Percentiles rank a stretch among this genome's conserved stretches.
Evolutionary conservation across 2,113 vertebrate genomes (phyloP).

Genomic region (Micromys minutus): DNA sequence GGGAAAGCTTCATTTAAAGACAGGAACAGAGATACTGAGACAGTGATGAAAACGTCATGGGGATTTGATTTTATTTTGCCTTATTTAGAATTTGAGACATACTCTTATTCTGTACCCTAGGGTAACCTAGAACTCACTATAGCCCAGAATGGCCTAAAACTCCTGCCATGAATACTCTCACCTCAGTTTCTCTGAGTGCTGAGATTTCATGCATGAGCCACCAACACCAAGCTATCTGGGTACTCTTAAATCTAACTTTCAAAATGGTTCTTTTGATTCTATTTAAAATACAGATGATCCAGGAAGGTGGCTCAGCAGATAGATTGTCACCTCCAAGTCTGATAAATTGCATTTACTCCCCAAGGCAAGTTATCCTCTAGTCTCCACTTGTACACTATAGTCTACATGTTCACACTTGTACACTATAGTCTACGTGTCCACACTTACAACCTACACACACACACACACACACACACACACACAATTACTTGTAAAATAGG

Average conservation of each 20-base stretch:
- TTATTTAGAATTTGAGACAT: background rate
- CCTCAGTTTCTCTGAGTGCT: background rate
- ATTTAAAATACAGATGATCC: slow-evolving; percentile 13
- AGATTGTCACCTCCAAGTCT: too few relatives aligned
- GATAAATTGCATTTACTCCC: background rate
- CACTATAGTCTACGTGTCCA: background rate
- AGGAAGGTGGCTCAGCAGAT: background rate
- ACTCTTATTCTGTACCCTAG: background rate
- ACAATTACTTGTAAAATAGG: background rate
- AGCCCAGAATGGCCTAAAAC: background rate
- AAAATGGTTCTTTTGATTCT: background rate
- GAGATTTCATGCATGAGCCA: background rate
- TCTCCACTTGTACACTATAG: background rate
- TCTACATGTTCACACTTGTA: background rate
- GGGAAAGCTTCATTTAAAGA: slow-evolving; percentile 14
- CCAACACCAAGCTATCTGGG: background rate
- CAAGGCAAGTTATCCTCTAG: background rate
- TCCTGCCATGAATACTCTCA: background rate
- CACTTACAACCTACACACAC: background rate
- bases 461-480: background rate
- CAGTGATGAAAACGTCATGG: background rate
- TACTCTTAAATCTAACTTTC: background rate
- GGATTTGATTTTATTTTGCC: background rate
- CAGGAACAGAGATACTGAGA: background rate
- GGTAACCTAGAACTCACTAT: background rate